Conservation (phyloP, 2,888 invertebrate genomes). For the Lithophane ornitopus region DNA sequence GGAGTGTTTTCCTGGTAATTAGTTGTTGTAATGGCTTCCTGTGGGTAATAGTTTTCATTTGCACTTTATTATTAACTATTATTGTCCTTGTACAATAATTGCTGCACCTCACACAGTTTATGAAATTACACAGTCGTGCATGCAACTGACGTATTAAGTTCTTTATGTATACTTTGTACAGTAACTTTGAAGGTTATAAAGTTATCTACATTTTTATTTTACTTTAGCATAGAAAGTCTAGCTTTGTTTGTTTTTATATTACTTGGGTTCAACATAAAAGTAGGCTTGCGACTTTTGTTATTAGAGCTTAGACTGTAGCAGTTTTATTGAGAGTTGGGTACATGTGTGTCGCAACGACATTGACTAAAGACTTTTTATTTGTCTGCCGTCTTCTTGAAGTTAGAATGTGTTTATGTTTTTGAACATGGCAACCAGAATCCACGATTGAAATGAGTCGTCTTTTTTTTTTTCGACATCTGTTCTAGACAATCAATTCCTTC, state of each 20-base stretch:
- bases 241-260: constrained; percentile 22
- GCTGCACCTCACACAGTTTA: constrained; percentile 26
- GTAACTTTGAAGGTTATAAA: constrained; percentile 13
- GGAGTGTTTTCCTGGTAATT: constrained; percentile 40
- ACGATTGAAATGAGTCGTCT: background rate
- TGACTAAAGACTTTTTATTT: constrained; percentile 11
- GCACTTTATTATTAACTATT: constrained; percentile 18
- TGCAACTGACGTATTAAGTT: background rate
- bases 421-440: background rate
- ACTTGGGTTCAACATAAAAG: constrained; percentile 39
- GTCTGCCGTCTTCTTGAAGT: background rate
- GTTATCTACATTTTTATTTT: constrained; percentile 12
- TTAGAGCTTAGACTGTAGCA: constrained; percentile 28
- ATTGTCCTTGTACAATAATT: constrained; percentile 31
- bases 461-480: background rate
- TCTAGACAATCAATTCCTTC: background rate
- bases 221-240: background rate
- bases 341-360: constrained; percentile 35
- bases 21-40: constrained; percentile 35
- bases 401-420: constrained; percentile 1
- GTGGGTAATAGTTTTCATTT: constrained; percentile 38
- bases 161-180: background rate
- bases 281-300: constrained; percentile 36
- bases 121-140: constrained; percentile 32
- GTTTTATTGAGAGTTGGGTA: constrained; percentile 34